These are phyloP conservation scores for Pangasius macronema DNA, from an alignment of 2,797 vertebrate genomes.

Conservation along the genomic window DNA sequence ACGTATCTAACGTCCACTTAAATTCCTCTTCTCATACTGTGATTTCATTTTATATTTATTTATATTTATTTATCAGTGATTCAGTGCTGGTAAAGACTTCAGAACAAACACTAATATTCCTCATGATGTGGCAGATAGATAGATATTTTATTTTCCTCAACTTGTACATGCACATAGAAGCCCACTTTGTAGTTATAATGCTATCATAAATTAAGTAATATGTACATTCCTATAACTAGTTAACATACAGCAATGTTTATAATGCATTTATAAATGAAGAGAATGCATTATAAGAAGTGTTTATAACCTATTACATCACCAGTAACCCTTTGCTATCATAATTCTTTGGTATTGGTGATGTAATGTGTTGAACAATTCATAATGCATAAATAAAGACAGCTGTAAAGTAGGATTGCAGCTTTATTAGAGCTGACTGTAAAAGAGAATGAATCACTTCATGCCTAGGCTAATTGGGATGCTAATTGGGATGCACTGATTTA, in stretches of 20 bases:
- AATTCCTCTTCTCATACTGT: conserved; percentile 42
- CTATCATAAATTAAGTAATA: background rate
- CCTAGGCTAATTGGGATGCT: background rate
- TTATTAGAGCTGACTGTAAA: background rate
- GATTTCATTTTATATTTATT: conserved; percentile 24
- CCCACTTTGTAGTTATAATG: background rate
- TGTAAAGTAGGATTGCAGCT: background rate
- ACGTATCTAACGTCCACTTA: conserved; percentile 40
- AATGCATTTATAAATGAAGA: background rate
- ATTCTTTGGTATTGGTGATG: background rate
- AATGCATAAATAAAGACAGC: background rate
- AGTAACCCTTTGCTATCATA: background rate
- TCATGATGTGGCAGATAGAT: conserved; percentile 27
- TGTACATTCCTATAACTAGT: background rate
- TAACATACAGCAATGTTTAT: background rate
- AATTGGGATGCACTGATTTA: background rate
- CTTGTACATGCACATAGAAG: background rate
- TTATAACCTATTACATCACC: background rate
- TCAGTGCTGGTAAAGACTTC: conserved; percentile 33
- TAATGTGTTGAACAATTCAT: background rate
- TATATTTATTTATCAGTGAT: conserved; percentile 17
- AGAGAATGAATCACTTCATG: background rate
- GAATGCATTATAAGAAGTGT: background rate
- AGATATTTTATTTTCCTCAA: conserved; percentile 13
- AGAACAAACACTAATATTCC: conserved; percentile 44